Base-by-base conservation (phyloP, 2,113 vertebrate genomes). In the Corythoichthys intestinalis region DNA sequence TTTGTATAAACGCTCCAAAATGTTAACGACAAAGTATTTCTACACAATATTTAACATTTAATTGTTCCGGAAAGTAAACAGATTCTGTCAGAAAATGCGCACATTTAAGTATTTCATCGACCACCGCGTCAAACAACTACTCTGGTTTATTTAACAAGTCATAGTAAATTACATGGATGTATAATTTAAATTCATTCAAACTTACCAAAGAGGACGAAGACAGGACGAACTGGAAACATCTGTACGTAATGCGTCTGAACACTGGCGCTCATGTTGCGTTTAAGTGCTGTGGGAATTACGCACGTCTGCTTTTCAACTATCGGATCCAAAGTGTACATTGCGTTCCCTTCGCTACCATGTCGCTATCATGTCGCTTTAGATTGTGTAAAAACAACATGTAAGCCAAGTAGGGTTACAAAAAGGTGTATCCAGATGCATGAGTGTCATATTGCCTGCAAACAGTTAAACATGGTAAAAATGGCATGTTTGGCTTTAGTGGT, bases 201-300 rank as follows among this genome's bases (percentile, higher is more conserved):
- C 86, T 87, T 75, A 91, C 89, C 88, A 70, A 70, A 47, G n/a
- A 14, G 60, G 66, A 39, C 61, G 44, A 48, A 64, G 28, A 52
- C 20, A 59, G 46, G 67, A 61, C 54, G 56, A 81, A 76, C 62
- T 70, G 72, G 28, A 77, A 81, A 79, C 90, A 88, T 87, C 82
- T 89, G 87, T n/a, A 65, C 52, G 56, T 47, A 56, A 47, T 17
- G 70, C 69, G 70, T 72, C 34, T 53, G 71, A 61, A 65, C n/a
- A 41, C 39, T 63, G 62, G 48, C 53, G 37, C 48, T 62, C 64
- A 2, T 9, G 44, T 12, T 66, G 82, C 79, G 5, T 87, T 87
- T 0, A 79, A 0, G 68, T 44, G 44, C 70, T 34, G 53, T 60
- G 2, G 65, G 77, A 74, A 68, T 83, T 28, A 28, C 0, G 1